Base-by-base conservation (phyloP, 1,140 invertebrate genomes). In the Zaprionus vittiger region DNA sequence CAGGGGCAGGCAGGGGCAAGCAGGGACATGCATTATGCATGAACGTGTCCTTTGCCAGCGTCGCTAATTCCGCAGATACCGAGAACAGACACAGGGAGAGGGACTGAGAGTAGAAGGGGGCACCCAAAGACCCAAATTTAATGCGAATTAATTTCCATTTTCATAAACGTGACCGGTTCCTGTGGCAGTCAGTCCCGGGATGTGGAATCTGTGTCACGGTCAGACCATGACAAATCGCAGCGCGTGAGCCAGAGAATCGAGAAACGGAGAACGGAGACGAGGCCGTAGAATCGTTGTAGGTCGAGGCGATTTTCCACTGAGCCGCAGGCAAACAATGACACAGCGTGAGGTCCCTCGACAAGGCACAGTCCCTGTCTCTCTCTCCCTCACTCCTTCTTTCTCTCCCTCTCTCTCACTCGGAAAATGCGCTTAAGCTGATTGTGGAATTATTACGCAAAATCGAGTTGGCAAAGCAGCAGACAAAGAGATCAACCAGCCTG, bases 361-460 rank as follows among this genome's bases (percentile, higher is more conserved):
- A 2, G 44, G 20, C 47, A 22, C 6, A 52, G 47, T 20, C 37
- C 73, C 47, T 22, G 1, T 41, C 52, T 9, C 44, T n/a, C 26
- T 44, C 26, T 31, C 28, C n/a, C n/a, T n/a, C n/a, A n/a, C n/a
- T 2, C 7, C 5, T 5, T 26, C 20, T 34, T 22, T 65, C 41
- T 55, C 4, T 5, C 17, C 54, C 6, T 65, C 55, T 47, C 20
- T 22, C 59, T 28, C 55, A 60, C n/a, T 68, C n/a, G 52, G 68
- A 55, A 73, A 73, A 64, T 74, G 64, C 66, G 57, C 66, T 64
- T 89, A 89, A 87, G 80, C 79, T 75, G 85, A 85, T 84, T 55
- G 67, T 67, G 85, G 70, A 72, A 81, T 89, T 89, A 89, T 89
- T 89, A 91, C 84, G 84, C 84, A 90, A 89, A 89, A 90, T 89